Conservation (phyloP, 2,113 vertebrate species). For the Choloepus hoffmanni region DNA sequence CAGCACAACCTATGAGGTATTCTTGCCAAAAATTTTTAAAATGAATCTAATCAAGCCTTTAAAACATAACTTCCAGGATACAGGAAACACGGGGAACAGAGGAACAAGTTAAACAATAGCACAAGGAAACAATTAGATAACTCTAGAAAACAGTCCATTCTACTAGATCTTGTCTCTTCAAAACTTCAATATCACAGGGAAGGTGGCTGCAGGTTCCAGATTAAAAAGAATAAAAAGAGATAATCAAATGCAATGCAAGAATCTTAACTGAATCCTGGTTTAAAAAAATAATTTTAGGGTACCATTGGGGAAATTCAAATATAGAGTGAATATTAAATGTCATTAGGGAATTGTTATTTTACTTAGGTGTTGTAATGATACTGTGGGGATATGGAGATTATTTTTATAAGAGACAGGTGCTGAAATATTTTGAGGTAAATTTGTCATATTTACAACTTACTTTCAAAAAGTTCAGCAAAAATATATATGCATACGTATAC, state of each 20-base stretch:
- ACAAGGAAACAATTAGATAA: conserved; percentile 46
- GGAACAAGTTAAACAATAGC: conserved; percentile 51
- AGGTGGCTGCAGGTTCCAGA: neutral
- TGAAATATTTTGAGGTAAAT: conserved; percentile 43
- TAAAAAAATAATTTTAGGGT: conserved; percentile 7
- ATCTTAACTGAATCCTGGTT: neutral
- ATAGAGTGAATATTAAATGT: conserved; percentile 35
- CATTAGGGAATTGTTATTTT: conserved; percentile 36
- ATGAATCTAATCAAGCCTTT: conserved; percentile 35
- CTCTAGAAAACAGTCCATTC: conserved; percentile 47
- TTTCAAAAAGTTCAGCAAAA: conserved; percentile 51
- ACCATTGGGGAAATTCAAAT: conserved; percentile 28
- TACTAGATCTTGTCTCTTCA: conserved; percentile 36
- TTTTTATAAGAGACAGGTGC: conserved; percentile 6
- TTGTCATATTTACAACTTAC: conserved; percentile 5
- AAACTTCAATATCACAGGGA: neutral
- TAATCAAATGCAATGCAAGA: conserved; percentile 55
- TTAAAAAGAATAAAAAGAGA: conserved; percentile 28
- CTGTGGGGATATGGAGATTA: neutral
- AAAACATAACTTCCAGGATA: conserved; percentile 50
- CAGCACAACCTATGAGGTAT: neutral
- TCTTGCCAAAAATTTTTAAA: conserved; percentile 41
- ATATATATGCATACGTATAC: neutral
- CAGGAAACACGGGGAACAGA: neutral
- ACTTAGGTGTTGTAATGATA: conserved; percentile 33